Evolutionary conservation across 2,888 invertebrate species (phyloP), one percentile per base, ranked within the genome.

Genomic region (Ophion ventricosus): DNA sequence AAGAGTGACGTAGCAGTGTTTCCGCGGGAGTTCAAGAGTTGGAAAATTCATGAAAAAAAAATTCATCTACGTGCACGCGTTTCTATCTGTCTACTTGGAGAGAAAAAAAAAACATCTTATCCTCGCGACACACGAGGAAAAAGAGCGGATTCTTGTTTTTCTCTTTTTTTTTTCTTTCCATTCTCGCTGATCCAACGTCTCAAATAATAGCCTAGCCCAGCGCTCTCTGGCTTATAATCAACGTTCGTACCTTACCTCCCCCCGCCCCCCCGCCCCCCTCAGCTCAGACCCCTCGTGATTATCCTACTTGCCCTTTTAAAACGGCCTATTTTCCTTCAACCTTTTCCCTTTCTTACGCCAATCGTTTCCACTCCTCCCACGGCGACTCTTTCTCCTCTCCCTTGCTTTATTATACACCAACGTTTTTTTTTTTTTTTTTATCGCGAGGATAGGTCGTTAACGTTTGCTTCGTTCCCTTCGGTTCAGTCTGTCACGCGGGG

Each of bases 1-100:
- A 17, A 64, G 64, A 54, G 59, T 73, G 78, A 82, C 79, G 75
- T 25, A 61, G 74, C n/a, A n/a, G n/a, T 66, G 43, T 74, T 77
- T 74, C 69, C 57, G 25, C 49, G 26, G 40, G 11, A n/a, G n/a
- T 8, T 11, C 3, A 25, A 11, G 80, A 83, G 72, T 79, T 82
- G 43, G 25, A 74, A 35, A 80, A 80, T 83, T 83, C 77, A 79
- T 85, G 67, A 70, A 80, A 77, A 67, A 82, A 29, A 76, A 73
- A 82, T n/a, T n/a, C n/a, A n/a, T 79, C 64, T 43, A 49, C 26
- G 43, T 23, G 20, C 23, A 35, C 11, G 26, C 40, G 8, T 43
- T 56, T 59, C 10, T 29, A 10, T 63, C 2, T 64, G 25, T 20
- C 43, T 56, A 23, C 64, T 57, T 43, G 40, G 23, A 5, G 29